These are phyloP conservation scores for Ctenopoma multispine DNA, from an alignment of 2,797 vertebrate species.

Conservation along the genomic window DNA sequence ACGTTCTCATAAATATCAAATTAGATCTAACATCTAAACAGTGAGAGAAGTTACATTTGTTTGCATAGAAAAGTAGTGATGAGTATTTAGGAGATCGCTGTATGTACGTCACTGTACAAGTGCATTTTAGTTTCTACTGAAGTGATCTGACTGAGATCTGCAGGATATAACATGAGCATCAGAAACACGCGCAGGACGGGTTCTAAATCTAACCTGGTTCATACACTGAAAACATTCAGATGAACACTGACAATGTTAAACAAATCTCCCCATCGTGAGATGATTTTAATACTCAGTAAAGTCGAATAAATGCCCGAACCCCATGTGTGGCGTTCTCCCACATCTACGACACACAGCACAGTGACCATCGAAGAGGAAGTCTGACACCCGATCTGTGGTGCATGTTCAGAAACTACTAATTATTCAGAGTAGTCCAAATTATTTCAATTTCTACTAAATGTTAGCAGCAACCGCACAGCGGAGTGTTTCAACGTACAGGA, in stretches of 20 bases:
- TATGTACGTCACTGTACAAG: slow-evolving; percentile 52
- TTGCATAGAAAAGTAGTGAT: slow-evolving; percentile 96
- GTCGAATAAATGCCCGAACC: not conserved
- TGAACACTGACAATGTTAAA: slow-evolving; percentile 10
- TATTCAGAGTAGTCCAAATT: not conserved
- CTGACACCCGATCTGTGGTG: not conserved
- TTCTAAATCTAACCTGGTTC: not conserved
- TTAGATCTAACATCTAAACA: slow-evolving; percentile 89
- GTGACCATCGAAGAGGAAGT: slow-evolving; percentile 5
- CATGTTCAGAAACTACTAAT: not conserved
- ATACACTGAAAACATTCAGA: slow-evolving; percentile 17
- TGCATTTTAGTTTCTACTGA: slow-evolving; percentile 66
- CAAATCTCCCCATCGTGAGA: not conserved
- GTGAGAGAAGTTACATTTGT: slow-evolving; percentile 83
- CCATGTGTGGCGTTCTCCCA: not conserved
- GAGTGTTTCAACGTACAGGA: not conserved
- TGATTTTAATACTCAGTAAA: slow-evolving; percentile 2
- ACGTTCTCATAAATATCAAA: slow-evolving; percentile 92
- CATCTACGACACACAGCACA: not conserved
- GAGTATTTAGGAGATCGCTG: slow-evolving; percentile 35
- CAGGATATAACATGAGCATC: slow-evolving; percentile 32
- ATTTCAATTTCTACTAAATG: not conserved
- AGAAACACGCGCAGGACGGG: not conserved
- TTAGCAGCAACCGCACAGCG: not conserved
- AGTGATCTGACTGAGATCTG: slow-evolving; percentile 56